A percentile compares a stretch with the other conserved stretches of the same genome.
These are phyloP conservation scores for Phoxinus phoxinus DNA, from an alignment of 2,113 vertebrate genomes.

Conservation along the genomic window DNA sequence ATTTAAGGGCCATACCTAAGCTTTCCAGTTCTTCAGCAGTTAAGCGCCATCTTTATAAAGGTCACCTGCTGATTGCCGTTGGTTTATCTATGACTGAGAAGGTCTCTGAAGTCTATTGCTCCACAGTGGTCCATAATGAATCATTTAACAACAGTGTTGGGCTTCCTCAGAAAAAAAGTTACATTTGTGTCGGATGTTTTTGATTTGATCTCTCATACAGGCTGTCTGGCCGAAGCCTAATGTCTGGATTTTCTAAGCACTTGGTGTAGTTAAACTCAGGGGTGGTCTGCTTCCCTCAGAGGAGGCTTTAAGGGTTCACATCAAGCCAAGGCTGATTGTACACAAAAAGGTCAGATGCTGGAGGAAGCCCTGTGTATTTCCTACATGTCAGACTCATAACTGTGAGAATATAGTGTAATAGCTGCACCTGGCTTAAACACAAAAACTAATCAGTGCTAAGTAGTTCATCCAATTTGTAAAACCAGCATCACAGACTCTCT, in stretches of 20 bases:
- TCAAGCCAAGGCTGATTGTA: constrained; percentile 50
- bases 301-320: constrained; percentile 45
- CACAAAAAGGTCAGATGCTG: constrained; percentile 29
- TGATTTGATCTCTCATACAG: constrained; percentile 50
- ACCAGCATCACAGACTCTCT: background rate
- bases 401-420: constrained; percentile 7
- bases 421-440: constrained; percentile 14
- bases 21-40: background rate
- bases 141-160: background rate
- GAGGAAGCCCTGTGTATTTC: background rate
- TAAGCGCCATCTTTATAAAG: background rate
- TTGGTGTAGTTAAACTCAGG: constrained; percentile 56
- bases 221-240: constrained; percentile 40
- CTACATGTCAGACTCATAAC: constrained; percentile 5
- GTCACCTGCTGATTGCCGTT: constrained; percentile 23
- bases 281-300: constrained; percentile 59
- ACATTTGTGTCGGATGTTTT: constrained; percentile 44
- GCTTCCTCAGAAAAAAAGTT: constrained; percentile 6
- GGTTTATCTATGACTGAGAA: constrained; percentile 23
- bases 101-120: constrained; percentile 19
- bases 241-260: constrained; percentile 52
- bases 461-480: constrained; percentile 7
- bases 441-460: constrained; percentile 16
- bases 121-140: constrained; percentile 26
- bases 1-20: constrained; percentile 9